phyloP scores from a whole-genome alignment of 1,140 invertebrate species.

The Carposina sasakii region DNA sequence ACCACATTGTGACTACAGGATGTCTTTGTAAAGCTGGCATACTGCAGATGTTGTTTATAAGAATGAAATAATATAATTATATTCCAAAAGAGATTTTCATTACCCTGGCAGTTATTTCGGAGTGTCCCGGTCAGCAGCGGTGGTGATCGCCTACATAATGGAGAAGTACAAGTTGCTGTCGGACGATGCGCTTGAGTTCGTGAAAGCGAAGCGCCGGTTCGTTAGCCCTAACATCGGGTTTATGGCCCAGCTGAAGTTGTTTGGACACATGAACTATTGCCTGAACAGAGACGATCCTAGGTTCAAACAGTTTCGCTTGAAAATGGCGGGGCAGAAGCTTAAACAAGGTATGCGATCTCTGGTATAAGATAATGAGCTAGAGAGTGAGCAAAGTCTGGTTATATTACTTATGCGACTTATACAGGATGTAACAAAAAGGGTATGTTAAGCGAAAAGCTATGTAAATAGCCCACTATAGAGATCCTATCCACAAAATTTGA shows the following conservation, averaged over 20 bases:
- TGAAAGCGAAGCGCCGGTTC: conserved; percentile 77
- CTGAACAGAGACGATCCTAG: conserved; percentile 81
- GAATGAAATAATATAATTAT: too few relatives aligned
- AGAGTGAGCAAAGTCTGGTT: neutral
- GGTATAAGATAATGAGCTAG: neutral
- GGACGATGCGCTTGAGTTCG: conserved; percentile 79
- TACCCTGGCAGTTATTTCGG: conserved; percentile 79
- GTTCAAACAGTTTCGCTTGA: conserved; percentile 84
- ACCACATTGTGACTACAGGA: too few relatives aligned
- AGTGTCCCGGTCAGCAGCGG: conserved; percentile 87
- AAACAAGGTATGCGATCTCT: conserved; percentile 74
- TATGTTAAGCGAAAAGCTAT: too few relatives aligned
- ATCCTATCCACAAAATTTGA: too few relatives aligned
- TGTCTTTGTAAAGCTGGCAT: neutral
- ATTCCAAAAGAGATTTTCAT: too few relatives aligned
- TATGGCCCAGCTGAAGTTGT: conserved; percentile 82
- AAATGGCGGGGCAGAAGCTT: conserved; percentile 85
- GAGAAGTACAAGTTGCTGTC: conserved; percentile 83
- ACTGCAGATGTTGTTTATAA: too few relatives aligned
- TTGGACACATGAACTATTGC: conserved; percentile 82
- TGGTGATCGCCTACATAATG: conserved; percentile 90
- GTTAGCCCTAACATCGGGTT: conserved; percentile 84
- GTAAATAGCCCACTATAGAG: too few relatives aligned
- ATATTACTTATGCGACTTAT: neutral
- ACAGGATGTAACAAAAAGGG: too few relatives aligned